A percentile compares a stretch with the other conserved stretches of the same genome.
These are phyloP conservation scores for Aphelocoma coerulescens DNA, from an alignment of 2,113 vertebrate genomes.

Conservation along the genomic window DNA sequence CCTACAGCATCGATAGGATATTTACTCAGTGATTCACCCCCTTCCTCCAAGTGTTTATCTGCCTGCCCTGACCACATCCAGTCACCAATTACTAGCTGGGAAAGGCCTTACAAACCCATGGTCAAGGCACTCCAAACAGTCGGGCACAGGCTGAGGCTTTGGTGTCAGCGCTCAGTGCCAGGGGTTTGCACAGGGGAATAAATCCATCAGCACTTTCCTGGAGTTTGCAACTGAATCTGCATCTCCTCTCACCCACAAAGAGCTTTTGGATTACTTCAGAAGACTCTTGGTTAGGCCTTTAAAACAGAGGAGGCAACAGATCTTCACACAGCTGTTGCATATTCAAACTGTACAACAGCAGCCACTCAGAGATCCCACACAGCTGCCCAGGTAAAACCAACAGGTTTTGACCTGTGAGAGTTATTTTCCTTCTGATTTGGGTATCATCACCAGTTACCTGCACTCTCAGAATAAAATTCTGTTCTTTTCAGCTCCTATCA, in stretches of 20 bases:
- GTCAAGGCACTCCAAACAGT: constrained; percentile 33
- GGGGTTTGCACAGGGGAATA: not conserved
- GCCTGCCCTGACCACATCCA: constrained; percentile 64
- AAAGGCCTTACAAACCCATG: constrained; percentile 52
- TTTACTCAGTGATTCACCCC: constrained; percentile 65
- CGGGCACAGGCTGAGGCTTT: constrained; percentile 36
- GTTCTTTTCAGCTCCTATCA: not conserved
- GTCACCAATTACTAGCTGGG: constrained; percentile 62
- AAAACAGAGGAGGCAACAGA: not conserved
- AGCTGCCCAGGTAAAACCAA: not conserved
- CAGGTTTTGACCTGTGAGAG: not conserved
- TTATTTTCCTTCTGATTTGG: not conserved
- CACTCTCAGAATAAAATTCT: not conserved
- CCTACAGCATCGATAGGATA: constrained; percentile 13
- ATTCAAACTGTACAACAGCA: not conserved
- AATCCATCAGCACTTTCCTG: not conserved
- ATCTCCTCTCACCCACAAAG: not conserved
- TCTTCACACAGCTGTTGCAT: not conserved
- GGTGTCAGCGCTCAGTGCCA: constrained; percentile 34
- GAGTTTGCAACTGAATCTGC: not conserved
- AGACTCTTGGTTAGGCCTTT: not conserved
- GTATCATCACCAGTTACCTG: not conserved
- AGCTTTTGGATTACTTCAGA: not conserved
- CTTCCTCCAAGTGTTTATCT: constrained; percentile 40
- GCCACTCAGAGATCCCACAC: not conserved